Evolutionary conservation across 2,113 vertebrate species (phyloP), one percentile per base, ranked within the genome.

Genomic region (Cephalophus harveyi): DNA sequence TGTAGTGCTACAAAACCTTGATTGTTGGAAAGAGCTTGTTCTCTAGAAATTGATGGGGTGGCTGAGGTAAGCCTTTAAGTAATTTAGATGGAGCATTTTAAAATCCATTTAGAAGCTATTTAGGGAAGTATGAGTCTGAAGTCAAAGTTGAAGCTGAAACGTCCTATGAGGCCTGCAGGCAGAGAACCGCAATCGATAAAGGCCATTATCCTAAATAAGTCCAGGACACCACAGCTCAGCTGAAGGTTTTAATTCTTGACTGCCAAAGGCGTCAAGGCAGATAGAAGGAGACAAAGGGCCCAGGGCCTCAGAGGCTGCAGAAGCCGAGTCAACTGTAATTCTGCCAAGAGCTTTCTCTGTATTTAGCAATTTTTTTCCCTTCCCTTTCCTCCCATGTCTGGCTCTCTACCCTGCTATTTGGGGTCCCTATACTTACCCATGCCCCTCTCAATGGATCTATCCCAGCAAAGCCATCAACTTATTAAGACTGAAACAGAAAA

Each of bases 51-150:
- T 96, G 94, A 98, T 95, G 97, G 33, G 86, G 67, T 88, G 55
- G 85, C 94, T 95, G 88, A 96, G 84, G 92, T 94, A 96, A 94
- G 79, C 79, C 89, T 98, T 93, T 94, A 97, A 97, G 98, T 97
- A 96, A 98, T 98, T 97, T 98, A 97, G 82, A 74, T 36, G 36
- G 88, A 93, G 88, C 84, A 96, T 97, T 98, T 98, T 95, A 92
- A 96, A 97, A 96, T 92, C 97, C 92, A 95, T 97, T 97, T 96
- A 97, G 95, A 97, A 96, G 92, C 90, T 98, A 95, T 98, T 98
- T 96, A 97, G 92, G 46, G 89, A 97, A 97, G 97, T 94, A 79
- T 79, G 91, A 97, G 40, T 87, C 82, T 96, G 48, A 93, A 98
- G 97, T 97, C 96, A 98, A 94, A 97, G 97, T 95, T 98, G 97